phyloP scores from a whole-genome alignment of 2,797 vertebrate species.

The Helarctos malayanus region DNA sequence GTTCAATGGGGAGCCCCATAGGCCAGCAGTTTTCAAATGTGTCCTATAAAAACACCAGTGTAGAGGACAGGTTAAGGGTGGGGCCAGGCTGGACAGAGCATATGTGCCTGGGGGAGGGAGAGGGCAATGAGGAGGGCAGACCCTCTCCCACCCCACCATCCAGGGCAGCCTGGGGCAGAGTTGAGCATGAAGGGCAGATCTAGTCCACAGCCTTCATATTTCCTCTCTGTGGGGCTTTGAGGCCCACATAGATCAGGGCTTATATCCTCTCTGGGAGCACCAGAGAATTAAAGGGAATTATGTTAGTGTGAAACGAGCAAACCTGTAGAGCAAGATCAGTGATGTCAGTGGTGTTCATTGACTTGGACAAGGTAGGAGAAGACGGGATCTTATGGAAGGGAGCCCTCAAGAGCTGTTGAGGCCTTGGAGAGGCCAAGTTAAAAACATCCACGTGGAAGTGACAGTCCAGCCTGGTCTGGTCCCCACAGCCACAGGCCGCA shows the following conservation, averaged over 20 bases:
- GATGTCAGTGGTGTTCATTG: not conserved
- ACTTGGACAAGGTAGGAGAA: not conserved
- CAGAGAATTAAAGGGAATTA: constrained; percentile 4
- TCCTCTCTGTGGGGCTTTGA: not conserved
- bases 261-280: not conserved
- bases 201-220: not conserved
- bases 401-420: not conserved
- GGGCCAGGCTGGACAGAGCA: fast-evolving
- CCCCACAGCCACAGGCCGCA: not conserved
- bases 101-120: not conserved
- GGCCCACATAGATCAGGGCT: not conserved
- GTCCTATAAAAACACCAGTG: not conserved
- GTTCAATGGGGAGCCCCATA: not conserved
- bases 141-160: fast-evolving
- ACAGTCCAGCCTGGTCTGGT: not conserved
- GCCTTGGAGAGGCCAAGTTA: constrained; percentile 59
- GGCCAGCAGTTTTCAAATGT: not conserved
- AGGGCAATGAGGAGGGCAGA: not conserved
- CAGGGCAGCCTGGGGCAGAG: not conserved
- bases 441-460: not conserved
- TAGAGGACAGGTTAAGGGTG: not conserved
- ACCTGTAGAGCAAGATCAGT: not conserved
- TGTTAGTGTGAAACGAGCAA: not conserved
- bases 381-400: constrained; percentile 6
- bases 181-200: not conserved